phyloP scores from a whole-genome alignment of 2,113 vertebrate genomes.

The Ochotona princeps region DNA sequence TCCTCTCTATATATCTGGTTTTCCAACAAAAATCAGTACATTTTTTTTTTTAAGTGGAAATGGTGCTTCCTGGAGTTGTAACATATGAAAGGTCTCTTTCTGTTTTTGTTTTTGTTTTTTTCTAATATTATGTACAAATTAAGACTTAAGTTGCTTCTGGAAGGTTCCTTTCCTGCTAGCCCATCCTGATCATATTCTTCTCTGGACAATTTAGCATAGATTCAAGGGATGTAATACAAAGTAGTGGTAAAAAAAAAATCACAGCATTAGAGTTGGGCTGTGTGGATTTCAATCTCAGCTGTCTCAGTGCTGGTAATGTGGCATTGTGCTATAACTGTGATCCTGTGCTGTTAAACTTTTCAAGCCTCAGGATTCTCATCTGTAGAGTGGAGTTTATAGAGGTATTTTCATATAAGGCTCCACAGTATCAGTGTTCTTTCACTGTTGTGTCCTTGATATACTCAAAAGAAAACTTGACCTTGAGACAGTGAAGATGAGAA shows the following conservation, averaged over 20 bases:
- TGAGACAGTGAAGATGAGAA: not conserved
- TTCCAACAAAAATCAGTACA: too few species aligned
- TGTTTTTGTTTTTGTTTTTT: not conserved
- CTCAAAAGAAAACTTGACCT: not conserved
- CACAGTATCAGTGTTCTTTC: slow-evolving; percentile 15
- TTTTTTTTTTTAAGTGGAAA: not conserved
- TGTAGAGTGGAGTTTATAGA: not conserved
- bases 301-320: not conserved
- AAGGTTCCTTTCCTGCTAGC: not conserved
- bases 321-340: not conserved
- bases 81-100: not conserved
- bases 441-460: not conserved
- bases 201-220: not conserved
- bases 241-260: not conserved
- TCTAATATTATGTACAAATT: not conserved
- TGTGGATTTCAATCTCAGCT: not conserved
- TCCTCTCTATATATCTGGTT: too few species aligned
- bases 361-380: not conserved
- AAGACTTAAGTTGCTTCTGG: not conserved
- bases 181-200: not conserved
- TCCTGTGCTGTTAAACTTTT: not conserved
- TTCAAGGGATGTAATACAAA: not conserved
- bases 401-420: not conserved
- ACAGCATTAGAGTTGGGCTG: not conserved
- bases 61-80: not conserved